Evolutionary conservation across 2,797 vertebrate species (phyloP), one percentile per base, ranked within the genome.

Genomic region (Pteropus rufus): DNA sequence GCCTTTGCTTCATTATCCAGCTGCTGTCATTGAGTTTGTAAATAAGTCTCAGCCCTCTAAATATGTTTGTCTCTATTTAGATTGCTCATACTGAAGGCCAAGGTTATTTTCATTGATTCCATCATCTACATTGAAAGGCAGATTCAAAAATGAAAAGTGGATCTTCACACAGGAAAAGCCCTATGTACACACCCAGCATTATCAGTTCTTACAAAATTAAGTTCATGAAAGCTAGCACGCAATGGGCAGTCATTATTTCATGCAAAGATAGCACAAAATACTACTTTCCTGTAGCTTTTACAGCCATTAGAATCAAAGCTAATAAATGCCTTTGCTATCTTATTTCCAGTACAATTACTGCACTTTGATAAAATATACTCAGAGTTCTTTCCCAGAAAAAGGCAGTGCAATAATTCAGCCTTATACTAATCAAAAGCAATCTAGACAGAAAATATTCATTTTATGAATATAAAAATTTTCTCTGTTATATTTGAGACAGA

Each of bases 371-470:
- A 97, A 93, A 92, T 46, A 81, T 19, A 80, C 84, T 80, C 10
- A 3, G 39, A 41, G 26, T 36, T 69, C 39, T 96, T 95, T 95
- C 82, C 65, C 23, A 82, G 79, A 41, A 87, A 83, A 91, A 70
- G 24, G 21, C 67, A 31, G 3, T 64, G 79, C 81, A 54, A 64
- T 89, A 88, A 79, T 96, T 72, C 23, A 93, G 94, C 15, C 36
- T 92, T 31, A 41, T 19, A 31, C 52, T 91, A 95, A 94, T 95
- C 97, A 96, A 97, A 96, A 95, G 93, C 86, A 94, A 76, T 93
- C 89, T 91, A 92, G 56, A 72, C 41, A 79, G 89, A 94, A 97
- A 96, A 93, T 62, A 89, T 36, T 89, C 44, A 69, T 96, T 94
- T 97, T 87, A 88, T 75, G 79, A 94, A 94, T 88, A 95, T 41